These are phyloP conservation scores for Noctua fimbriata DNA, from an alignment of 2,888 invertebrate species.

Conservation along the genomic window DNA sequence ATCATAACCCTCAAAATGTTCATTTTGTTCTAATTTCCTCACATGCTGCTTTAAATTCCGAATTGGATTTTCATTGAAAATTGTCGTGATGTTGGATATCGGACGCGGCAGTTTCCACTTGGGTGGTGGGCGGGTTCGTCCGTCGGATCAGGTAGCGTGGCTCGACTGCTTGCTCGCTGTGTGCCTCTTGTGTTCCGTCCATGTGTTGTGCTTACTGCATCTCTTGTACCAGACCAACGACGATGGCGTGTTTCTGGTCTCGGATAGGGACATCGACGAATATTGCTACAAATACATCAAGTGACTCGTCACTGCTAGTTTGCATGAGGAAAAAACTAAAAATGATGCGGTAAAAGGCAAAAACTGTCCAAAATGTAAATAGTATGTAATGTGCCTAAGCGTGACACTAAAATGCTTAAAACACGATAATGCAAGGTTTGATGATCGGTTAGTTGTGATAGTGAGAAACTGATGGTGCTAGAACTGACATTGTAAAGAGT, in stretches of 20 bases:
- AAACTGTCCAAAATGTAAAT: conserved; percentile 55
- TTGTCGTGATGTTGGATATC: conserved; percentile 76
- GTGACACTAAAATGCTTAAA: conserved; percentile 40
- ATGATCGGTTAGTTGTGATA: conserved; percentile 51
- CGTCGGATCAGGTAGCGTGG: conserved; percentile 95
- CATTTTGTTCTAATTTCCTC: conserved; percentile 86
- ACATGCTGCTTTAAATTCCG: conserved; percentile 88
- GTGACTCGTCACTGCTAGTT: conserved; percentile 68
- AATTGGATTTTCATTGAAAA: conserved; percentile 80
- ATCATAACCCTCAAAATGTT: conserved; percentile 69
- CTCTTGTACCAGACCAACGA: conserved; percentile 87
- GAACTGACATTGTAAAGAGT: conserved; percentile 45
- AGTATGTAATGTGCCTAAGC: conserved; percentile 57
- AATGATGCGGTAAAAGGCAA: conserved; percentile 58
- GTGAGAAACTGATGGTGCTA: conserved; percentile 66
- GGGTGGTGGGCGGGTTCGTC: conserved; percentile 89
- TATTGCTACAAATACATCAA: conserved; percentile 81
- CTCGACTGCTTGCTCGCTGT: conserved; percentile 93
- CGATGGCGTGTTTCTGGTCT: conserved; percentile 73
- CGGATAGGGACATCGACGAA: conserved; percentile 82
- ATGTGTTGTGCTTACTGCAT: conserved; percentile 92
- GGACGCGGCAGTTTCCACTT: conserved; percentile 88
- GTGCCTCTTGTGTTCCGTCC: conserved; percentile 92
- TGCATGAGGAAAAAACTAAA: conserved; percentile 65
- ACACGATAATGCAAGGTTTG: conserved; percentile 41